Percentiles rank a stretch among this genome's conserved stretches.
phyloP scores from a whole-genome alignment of 2,888 invertebrate genomes.

The Lobophora halterata region DNA sequence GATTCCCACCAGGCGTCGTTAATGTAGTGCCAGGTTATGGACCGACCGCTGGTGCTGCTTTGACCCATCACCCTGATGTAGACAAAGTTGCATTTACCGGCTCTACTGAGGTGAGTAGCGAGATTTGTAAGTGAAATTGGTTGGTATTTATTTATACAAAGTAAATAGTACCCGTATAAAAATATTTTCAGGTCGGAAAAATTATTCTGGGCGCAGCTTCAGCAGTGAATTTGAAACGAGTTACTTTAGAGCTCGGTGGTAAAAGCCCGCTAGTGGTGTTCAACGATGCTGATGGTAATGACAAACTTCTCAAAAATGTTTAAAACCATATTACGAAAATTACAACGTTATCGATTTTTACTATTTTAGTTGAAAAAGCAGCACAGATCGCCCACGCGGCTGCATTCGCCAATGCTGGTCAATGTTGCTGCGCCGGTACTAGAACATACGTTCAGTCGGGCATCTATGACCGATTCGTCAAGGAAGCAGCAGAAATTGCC shows the following conservation, averaged over 20 bases:
- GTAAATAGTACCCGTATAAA: neutral
- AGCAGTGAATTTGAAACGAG: constrained; percentile 88
- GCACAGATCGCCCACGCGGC: constrained; percentile 69
- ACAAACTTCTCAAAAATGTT: neutral
- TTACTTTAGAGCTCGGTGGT: constrained; percentile 93
- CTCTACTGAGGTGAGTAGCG: constrained; percentile 62
- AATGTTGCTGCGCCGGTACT: constrained; percentile 86
- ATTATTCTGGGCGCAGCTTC: constrained; percentile 85
- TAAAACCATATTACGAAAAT: too few species aligned
- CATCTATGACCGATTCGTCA: constrained; percentile 93
- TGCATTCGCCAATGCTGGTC: constrained; percentile 68
- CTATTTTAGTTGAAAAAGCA: constrained; percentile 62
- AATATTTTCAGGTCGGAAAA: constrained; percentile 75
- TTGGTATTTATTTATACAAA: neutral
- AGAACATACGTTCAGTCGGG: constrained; percentile 94
- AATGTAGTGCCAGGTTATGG: constrained; percentile 96
- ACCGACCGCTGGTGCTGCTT: constrained; percentile 88
- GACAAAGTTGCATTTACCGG: constrained; percentile 93
- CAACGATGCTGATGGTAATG: constrained; percentile 87
- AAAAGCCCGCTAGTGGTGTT: constrained; percentile 94
- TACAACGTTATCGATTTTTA: too few species aligned
- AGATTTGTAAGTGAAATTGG: too few species aligned
- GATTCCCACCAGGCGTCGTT: constrained; percentile 94
- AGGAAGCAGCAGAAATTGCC: constrained; percentile 86
- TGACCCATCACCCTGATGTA: constrained; percentile 87